Base-by-base conservation (phyloP, 1,140 invertebrate genomes). In the Chironomus striatipennis region DNA sequence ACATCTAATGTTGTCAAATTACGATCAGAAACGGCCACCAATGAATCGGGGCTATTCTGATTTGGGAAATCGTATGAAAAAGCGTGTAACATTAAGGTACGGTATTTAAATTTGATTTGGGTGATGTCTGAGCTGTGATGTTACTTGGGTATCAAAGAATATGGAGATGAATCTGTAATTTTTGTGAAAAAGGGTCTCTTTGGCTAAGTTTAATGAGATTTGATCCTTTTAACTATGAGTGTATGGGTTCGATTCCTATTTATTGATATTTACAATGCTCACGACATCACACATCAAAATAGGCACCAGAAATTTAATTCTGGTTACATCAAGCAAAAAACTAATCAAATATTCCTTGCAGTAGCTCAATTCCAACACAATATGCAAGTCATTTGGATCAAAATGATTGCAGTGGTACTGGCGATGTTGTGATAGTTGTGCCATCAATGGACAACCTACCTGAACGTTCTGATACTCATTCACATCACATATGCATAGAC, bases 21-120 rank as follows among this genome's bases (percentile, higher is more conserved):
- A 34, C 5, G 24, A 75, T 79, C 78, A 79, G 76, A 84, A 83
- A 80, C 83, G 82, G 76, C 82, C 84, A 79, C 89, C 89, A 76
- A 92, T 93, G 86, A 87, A 91, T 79, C 84, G 91, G 74, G 91
- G 91, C 43, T 88, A 90, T 79, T 92, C 92, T 47, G 92, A 94
- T 83, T 86, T 94, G 76, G 90, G 91, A 76, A 91, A 89, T 82
- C 86, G 91, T 80, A 90, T 92, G 77, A 91, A 91, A 81, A 94
- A 94, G 84, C 87, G 91, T 80, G 92, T 95, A 75, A 93, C 92
- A 74, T 87, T 93, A 80, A 91, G 88, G 86, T 90, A 84, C 75
- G 8, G 42, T 20, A 74, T 70, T 76, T 7, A 8, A 24, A 7
- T 18, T 43, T n/a, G n/a, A n/a, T n/a, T n/a, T n/a, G n/a, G n/a